Base-by-base conservation (phyloP, 2,113 vertebrate species). In the Scartelaos histophorus region DNA sequence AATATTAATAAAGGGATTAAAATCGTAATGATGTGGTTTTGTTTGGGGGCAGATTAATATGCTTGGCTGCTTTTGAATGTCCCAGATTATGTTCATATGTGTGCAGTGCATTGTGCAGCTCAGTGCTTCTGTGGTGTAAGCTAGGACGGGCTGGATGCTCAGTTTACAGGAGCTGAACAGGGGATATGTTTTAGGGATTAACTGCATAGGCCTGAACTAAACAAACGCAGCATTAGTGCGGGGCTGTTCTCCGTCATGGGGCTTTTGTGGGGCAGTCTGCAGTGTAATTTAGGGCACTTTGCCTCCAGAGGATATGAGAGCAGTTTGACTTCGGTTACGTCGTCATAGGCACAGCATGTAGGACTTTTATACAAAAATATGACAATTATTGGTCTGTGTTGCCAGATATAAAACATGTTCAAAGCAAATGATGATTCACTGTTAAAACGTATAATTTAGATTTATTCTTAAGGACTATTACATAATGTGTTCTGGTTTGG, bases 1-100 rank as follows among this genome's bases (percentile, higher is more conserved):
- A 64, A 64, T 64, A 64, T 64, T 64, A 64, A 64, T 38, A 64
- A 38, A 38, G 61, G 61, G 34, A 38, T 64, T 38, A 64, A 64
- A 64, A 34, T 17, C 38, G 34, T 64, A 64, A 64, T 64, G 61
- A 64, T 64, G 61, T 16, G 2, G 61, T 64, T 64, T 64, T 35
- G 61, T 64, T 43, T 21, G 61, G 34, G 60, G 61, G 61, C 61
- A 64, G 61, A 64, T 64, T 64, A 64, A 64, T 64, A 9, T 43
- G 61, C 34, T 43, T 38, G 17, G 61, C 61, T 13, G 61, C 7
- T 38, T 64, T 34, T 64, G 29, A 64, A 64, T 64, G 61, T 34
- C n/a, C 61, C 61, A 64, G 61, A 64, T 64, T 64, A 64, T 21
- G 61, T n/a, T 64, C 19, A 13, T 64, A 38, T 64, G 61, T 64